Evolutionary conservation across 2,888 invertebrate species (phyloP), one percentile per base, ranked within the genome.

Genomic region (Eristalis tenax): DNA sequence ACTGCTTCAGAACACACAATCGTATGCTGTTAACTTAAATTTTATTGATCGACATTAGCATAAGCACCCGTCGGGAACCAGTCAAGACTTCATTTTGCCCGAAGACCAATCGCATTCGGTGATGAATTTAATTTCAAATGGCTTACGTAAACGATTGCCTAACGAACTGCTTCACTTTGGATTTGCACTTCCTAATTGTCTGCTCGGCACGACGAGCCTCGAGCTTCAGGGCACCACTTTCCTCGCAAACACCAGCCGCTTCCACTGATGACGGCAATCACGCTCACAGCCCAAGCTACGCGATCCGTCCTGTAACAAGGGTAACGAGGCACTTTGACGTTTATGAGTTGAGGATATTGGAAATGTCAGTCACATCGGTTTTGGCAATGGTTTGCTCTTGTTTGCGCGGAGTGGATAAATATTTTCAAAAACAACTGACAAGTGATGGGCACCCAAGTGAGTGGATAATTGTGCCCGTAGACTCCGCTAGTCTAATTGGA

Each of bases 331-430:
- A 26, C 40, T 23, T 70, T 70, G 38, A 59, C 38, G n/a, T 59
- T 23, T 38, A 23, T 15, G 26, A 59, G 57, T 4, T 59, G 59
- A n/a, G 57, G 38, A 38, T 57, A 57, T 57, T 23, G 38, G 26
- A 70, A 38, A 70, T 70, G 38, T 70, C 70, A 59, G 40, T 70
- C 59, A 70, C 35, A 59, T 59, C 50, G n/a, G 8, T n/a, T n/a
- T 18, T 50, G 50, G 50, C 50, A 50, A 50, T 50, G 50, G 18
- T 8, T 2, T 18, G 50, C 50, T 8, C 50, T 50, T 50, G 50
- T 50, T 18, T n/a, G 18, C 18, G 50, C 50, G 18, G 50, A 50
- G 50, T 50, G 50, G 50, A 50, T 18, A 50, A 50, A 50, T 50
- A 50, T 50, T 50, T 50, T 50, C 18, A 13, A 18, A 50, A 50